Base-by-base conservation (phyloP, 1,140 invertebrate genomes). In the Drosophila jambulina region DNA sequence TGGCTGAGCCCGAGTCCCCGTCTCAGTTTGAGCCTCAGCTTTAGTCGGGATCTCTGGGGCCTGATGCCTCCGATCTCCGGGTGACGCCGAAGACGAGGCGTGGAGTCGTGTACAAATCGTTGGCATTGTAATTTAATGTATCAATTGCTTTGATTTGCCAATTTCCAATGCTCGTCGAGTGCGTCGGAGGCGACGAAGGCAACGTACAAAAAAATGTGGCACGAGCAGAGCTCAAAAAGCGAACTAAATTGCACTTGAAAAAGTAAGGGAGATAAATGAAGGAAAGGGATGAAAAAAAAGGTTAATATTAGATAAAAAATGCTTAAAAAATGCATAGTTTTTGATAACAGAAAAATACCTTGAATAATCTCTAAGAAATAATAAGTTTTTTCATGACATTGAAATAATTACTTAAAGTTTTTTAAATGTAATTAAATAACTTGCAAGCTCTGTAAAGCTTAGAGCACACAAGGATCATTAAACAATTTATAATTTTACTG, bases 71-170 rank as follows among this genome's bases (percentile, higher is more conserved):
- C 8, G 19, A 67, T 49, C 60, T 65, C 32, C 59, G 53, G 63
- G 48, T 60, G 72, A 67, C 63, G 59, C 69, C 57, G 67, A 80
- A 80, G 78, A 84, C 62, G 84, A 86, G 83, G 83, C 84, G 83
- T 83, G 83, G 85, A 88, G 75, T 85, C 84, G 81, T 86, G 81
- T 85, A 91, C 85, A 90, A 90, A 90, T 90, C 85, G 81, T 91
- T 84, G 87, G 85, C 81, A 90, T 90, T 90, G 85, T 90, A 90
- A 90, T 90, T 91, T 90, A 90, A 90, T 90, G 85, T 90, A 90
- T 90, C 85, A 90, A 90, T 90, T 90, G 85, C 86, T 90, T 90
- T 90, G 85, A 91, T 90, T 90, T 90, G 85, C 86, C 85, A 90
- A 90, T 90, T 90, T 90, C 78, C 78, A 69, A 67, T 81, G 85